Conservation (phyloP, 2,113 vertebrate genomes). For the Ia io region DNA sequence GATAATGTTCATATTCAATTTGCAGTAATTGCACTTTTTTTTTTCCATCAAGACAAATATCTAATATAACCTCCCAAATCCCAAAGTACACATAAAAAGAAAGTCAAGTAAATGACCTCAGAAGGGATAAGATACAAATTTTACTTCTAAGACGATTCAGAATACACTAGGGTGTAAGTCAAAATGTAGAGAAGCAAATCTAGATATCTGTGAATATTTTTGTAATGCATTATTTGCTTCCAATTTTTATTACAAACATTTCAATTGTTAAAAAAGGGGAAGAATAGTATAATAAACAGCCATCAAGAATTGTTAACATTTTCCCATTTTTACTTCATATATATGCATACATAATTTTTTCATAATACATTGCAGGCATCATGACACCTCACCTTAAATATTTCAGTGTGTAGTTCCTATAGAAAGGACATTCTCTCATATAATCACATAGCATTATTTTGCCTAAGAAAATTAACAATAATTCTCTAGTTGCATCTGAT, state of each 20-base stretch:
- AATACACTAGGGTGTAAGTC: background rate
- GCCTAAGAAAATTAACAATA: constrained; percentile 2
- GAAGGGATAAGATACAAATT: background rate
- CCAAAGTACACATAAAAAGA: constrained; percentile 24
- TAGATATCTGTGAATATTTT: constrained; percentile 31
- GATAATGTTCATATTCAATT: constrained; percentile 62
- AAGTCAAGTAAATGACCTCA: constrained; percentile 4
- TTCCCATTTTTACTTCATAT: background rate
- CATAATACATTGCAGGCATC: background rate
- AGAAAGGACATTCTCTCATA: background rate
- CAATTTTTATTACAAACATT: constrained; percentile 32
- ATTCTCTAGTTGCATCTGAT: constrained; percentile 3
- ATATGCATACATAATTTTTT: background rate
- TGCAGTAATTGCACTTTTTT: constrained; percentile 60
- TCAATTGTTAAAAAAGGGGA: background rate
- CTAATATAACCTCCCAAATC: constrained; percentile 61
- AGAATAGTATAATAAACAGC: background rate
- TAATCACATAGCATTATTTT: background rate
- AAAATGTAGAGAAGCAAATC: background rate
- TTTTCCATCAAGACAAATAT: constrained; percentile 49
- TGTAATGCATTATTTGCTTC: background rate
- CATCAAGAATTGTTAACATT: background rate
- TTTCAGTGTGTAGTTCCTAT: background rate
- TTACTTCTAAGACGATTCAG: background rate
- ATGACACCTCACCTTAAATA: constrained; percentile 22